Conservation (phyloP, 2,113 vertebrate genomes). For the Chionomys nivalis region DNA sequence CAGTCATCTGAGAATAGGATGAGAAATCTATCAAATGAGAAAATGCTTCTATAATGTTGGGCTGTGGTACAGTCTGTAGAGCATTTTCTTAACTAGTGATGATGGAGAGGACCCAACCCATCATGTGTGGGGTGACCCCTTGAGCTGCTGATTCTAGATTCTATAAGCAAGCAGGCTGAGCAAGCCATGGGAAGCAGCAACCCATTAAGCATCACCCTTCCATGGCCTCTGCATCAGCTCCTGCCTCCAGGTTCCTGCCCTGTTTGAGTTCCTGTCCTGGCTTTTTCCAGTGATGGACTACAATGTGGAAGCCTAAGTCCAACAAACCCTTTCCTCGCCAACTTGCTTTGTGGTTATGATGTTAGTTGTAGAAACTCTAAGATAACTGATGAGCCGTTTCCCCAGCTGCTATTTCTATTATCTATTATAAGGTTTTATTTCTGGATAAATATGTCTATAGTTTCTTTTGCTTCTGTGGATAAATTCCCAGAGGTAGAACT, state of each 20-base stretch:
- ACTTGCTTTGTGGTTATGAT: neutral
- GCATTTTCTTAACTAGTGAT: neutral
- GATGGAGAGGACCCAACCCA: neutral
- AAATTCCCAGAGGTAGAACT: slow-evolving; percentile 12
- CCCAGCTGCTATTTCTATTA: neutral
- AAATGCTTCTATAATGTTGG: neutral
- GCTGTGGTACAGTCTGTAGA: neutral
- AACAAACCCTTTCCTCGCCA: neutral
- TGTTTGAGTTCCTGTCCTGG: neutral
- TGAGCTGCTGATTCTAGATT: neutral
- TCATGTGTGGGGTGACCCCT: neutral
- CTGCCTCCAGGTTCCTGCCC: neutral
- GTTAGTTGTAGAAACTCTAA: neutral
- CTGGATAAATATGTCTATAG: neutral
- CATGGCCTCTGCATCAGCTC: neutral
- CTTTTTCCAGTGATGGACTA: neutral
- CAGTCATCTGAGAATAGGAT: neutral
- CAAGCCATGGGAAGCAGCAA: neutral
- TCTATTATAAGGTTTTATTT: slow-evolving; percentile 9
- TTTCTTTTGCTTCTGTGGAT: slow-evolving; percentile 16
- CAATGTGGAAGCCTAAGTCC: neutral
- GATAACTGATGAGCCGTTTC: neutral
- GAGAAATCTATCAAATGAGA: neutral
- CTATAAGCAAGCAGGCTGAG: neutral
- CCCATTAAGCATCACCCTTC: neutral